Evolutionary conservation across 92 coral and sea anemone species (phyloP).

Genomic region (Micromussa lordhowensis): DNA sequence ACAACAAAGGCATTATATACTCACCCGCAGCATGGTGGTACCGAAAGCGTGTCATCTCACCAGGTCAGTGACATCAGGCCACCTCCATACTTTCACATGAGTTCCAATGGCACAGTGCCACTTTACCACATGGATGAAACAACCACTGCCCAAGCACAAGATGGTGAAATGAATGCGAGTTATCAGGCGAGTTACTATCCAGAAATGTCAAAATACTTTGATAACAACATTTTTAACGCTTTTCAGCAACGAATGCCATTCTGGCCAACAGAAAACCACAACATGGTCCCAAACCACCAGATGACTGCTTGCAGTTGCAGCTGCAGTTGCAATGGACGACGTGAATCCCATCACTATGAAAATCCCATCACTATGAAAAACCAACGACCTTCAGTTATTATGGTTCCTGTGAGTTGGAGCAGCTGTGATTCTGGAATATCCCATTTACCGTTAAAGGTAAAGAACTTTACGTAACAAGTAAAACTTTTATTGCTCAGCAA

Average conservation of each 20-base stretch:
- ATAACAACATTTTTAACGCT: neutral
- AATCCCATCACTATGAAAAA: neutral
- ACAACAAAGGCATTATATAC: neutral
- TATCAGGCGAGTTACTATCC: neutral
- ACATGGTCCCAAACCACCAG: neutral
- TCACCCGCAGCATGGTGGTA: neutral
- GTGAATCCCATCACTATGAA: neutral
- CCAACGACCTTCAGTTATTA: slow-evolving; percentile 29
- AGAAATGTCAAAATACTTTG: neutral
- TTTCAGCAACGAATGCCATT: neutral
- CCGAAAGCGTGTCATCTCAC: neutral
- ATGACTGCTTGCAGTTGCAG: neutral
- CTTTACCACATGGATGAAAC: slow-evolving; percentile 7
- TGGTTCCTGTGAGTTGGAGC: slow-evolving; percentile 26
- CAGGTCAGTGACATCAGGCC: neutral
- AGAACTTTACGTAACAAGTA: neutral
- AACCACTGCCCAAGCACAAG: neutral
- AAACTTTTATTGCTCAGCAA: neutral
- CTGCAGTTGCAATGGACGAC: neutral
- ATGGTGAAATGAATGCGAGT: neutral
- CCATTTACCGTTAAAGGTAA: slow-evolving; percentile 20
- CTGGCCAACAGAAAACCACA: neutral
- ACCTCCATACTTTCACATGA: neutral
- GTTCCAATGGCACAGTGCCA: slow-evolving; percentile 2
- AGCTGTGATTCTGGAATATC: neutral